These are phyloP conservation scores for Stegodyphus dumicola DNA, from an alignment of 1,140 invertebrate genomes.

Conservation along the genomic window DNA sequence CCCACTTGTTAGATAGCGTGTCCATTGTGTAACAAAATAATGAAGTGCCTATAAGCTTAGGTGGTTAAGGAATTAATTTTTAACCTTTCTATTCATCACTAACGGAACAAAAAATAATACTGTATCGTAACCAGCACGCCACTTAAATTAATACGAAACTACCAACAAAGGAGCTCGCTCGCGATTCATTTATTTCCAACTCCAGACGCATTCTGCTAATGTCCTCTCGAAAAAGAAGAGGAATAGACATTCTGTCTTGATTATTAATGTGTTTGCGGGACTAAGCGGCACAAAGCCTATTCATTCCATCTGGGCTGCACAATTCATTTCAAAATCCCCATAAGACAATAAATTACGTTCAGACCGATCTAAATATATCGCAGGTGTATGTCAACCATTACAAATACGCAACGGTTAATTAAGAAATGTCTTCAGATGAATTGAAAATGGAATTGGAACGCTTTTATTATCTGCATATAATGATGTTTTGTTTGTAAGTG, in stretches of 20 bases:
- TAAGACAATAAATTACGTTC: slow-evolving; percentile 35
- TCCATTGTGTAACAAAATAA: too few relatives aligned
- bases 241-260: slow-evolving; percentile 10
- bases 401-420: slow-evolving; percentile 1
- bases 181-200: slow-evolving; percentile 19
- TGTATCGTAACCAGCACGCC: background rate
- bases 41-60: background rate
- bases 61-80: background rate
- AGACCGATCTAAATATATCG: slow-evolving; percentile 21
- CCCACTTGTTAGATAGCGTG: too few relatives aligned
- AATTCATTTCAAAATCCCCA: slow-evolving; percentile 35
- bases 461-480: too few relatives aligned
- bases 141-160: slow-evolving; percentile 33
- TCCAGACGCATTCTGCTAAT: slow-evolving; percentile 27
- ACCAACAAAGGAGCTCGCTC: background rate
- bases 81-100: background rate
- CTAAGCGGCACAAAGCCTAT: slow-evolving; percentile 27
- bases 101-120: background rate
- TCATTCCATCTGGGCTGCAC: background rate
- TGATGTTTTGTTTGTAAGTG: too few relatives aligned
- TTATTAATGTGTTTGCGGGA: slow-evolving; percentile 33
- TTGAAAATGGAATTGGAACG: background rate
- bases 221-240: slow-evolving; percentile 15
- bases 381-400: slow-evolving; percentile 19
- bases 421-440: background rate